Conservation (phyloP, 2,797 vertebrate species). For the Cheirogaleus major region DNA sequence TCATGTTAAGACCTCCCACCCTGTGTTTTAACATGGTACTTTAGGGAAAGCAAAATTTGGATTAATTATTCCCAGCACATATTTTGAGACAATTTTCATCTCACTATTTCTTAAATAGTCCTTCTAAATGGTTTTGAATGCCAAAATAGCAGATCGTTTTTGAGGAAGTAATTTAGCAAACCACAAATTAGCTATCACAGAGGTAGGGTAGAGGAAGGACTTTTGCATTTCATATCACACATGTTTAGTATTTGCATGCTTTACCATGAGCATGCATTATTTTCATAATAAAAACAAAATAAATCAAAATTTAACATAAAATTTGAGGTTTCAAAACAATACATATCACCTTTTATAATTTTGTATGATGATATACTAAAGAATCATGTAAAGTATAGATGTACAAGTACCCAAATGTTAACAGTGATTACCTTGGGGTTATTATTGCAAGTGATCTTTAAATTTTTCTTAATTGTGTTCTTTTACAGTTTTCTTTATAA, state of each 20-base stretch:
- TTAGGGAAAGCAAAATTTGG: constrained; percentile 24
- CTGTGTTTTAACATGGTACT: not conserved
- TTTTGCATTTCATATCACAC: not conserved
- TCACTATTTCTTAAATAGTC: not conserved
- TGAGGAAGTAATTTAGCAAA: not conserved
- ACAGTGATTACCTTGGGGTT: not conserved
- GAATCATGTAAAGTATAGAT: not conserved
- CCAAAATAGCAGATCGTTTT: not conserved
- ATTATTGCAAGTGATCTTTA: not conserved
- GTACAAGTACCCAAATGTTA: not conserved
- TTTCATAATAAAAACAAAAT: constrained; percentile 30
- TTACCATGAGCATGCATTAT: not conserved
- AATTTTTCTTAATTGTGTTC: not conserved
- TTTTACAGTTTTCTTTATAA: not conserved
- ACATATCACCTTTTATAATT: not conserved
- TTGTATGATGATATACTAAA: not conserved
- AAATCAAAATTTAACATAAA: not conserved
- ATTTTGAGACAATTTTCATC: constrained; percentile 5
- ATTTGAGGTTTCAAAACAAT: not conserved
- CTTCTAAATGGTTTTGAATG: not conserved
- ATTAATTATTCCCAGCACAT: constrained; percentile 9
- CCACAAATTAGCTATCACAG: not conserved
- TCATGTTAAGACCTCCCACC: not conserved
- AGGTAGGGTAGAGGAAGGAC: not conserved
- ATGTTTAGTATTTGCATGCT: not conserved